phyloP scores from a whole-genome alignment of 1,140 invertebrate genomes.

The Pseudomyrmex cubaensis region DNA sequence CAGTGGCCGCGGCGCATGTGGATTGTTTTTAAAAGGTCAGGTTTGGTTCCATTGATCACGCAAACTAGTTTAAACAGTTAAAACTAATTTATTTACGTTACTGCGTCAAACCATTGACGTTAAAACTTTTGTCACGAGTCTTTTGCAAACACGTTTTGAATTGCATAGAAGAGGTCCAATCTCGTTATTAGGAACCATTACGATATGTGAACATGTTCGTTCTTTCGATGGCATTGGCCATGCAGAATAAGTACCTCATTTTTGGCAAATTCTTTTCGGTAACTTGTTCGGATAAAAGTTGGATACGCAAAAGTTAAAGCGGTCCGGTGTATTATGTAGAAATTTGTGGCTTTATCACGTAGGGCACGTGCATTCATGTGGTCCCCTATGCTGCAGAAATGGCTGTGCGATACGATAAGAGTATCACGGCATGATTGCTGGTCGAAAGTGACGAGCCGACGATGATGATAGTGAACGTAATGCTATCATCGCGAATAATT shows the following conservation, averaged over 20 bases:
- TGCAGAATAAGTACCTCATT: constrained; percentile 20
- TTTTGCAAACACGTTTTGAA: too few species aligned
- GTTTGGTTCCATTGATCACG: constrained; percentile 29
- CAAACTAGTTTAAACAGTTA: background rate
- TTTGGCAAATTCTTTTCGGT: background rate
- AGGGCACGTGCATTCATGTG: background rate
- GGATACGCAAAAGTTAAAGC: constrained; percentile 5
- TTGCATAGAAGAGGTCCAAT: background rate
- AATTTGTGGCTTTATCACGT: background rate
- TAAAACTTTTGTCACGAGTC: background rate
- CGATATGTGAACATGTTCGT: background rate
- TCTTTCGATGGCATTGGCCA: background rate
- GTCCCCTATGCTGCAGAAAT: background rate
- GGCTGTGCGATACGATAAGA: constrained; percentile 35
- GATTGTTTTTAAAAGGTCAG: constrained; percentile 19
- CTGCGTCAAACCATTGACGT: background rate
- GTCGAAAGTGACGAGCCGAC: constrained; percentile 28
- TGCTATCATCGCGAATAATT: constrained; percentile 35
- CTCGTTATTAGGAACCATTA: background rate
- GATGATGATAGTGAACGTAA: background rate
- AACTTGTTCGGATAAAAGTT: background rate
- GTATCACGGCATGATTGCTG: constrained; percentile 14
- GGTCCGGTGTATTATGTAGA: constrained; percentile 16
- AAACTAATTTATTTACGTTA: constrained; percentile 23
- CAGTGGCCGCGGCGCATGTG: background rate